A percentile compares a stretch with the other conserved stretches of the same genome.
Evolutionary conservation across 2,113 vertebrate genomes (phyloP).

Genomic region (Melanerpes formicivorus): DNA sequence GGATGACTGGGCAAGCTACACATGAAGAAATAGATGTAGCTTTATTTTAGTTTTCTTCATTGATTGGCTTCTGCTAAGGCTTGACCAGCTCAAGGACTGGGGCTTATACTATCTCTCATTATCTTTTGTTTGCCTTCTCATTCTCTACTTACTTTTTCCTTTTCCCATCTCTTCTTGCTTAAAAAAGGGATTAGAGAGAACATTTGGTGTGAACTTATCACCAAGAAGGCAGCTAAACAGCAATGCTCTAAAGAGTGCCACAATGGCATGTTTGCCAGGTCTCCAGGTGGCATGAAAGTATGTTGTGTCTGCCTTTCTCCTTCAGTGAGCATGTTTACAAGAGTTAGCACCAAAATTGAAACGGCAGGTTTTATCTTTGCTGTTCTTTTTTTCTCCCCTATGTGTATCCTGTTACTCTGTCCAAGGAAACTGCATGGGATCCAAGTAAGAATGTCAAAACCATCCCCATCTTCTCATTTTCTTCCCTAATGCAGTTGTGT

Average conservation of each 20-base stretch:
- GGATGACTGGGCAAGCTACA: background rate
- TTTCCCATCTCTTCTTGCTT: conserved; percentile 12
- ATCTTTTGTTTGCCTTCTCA: background rate
- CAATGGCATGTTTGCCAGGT: conserved; percentile 39
- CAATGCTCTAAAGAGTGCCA: conserved; percentile 28
- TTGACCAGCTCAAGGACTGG: background rate
- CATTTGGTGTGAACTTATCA: conserved; percentile 52
- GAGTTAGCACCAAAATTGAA: conserved; percentile 44
- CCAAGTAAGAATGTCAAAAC: background rate
- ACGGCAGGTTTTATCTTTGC: conserved; percentile 18
- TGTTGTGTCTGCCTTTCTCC: conserved; percentile 66
- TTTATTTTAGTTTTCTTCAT: background rate
- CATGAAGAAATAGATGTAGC: background rate
- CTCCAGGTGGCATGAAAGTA: conserved; percentile 61
- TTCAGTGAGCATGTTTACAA: conserved; percentile 34
- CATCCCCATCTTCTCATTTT: background rate
- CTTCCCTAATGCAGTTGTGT: background rate
- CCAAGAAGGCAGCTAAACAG: conserved; percentile 29
- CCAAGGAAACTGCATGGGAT: background rate
- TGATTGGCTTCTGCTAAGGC: background rate
- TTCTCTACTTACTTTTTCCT: background rate
- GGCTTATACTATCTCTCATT: background rate
- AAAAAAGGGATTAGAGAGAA: conserved; percentile 25
- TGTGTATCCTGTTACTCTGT: background rate
- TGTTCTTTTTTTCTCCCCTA: conserved; percentile 30